Percentiles rank a stretch among this genome's conserved stretches.
These are phyloP conservation scores for Ceratina australensis DNA, from an alignment of 1,140 invertebrate genomes.

Conservation along the genomic window DNA sequence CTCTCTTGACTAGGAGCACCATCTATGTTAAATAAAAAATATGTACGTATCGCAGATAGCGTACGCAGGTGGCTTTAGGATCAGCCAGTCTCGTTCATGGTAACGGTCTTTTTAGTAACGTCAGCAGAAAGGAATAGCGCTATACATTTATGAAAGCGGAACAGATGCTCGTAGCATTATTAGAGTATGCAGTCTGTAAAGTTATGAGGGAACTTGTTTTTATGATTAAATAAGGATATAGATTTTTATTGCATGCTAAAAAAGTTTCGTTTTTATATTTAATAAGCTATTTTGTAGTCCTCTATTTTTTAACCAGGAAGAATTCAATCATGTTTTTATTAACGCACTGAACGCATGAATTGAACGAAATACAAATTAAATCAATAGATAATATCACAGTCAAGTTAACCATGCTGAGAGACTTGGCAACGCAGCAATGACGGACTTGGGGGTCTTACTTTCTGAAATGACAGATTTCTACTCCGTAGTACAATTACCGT, in stretches of 20 bases:
- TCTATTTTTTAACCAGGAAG: too few relatives aligned
- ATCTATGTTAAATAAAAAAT: constrained; percentile 1
- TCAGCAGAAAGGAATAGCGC: not conserved
- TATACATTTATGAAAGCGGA: not conserved
- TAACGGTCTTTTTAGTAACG: not conserved
- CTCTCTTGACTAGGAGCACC: not conserved
- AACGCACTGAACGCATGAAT: too few relatives aligned
- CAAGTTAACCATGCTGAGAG: too few relatives aligned
- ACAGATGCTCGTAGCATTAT: not conserved
- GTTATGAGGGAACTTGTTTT: not conserved
- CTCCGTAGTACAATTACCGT: too few relatives aligned
- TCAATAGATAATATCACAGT: too few relatives aligned
- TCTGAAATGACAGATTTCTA: too few relatives aligned
- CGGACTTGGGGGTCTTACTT: too few relatives aligned
- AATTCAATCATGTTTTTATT: too few relatives aligned
- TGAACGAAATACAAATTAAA: too few relatives aligned
- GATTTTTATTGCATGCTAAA: not conserved
- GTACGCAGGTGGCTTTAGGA: constrained; percentile 16
- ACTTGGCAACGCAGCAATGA: too few relatives aligned
- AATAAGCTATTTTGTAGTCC: too few relatives aligned
- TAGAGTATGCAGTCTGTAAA: not conserved
- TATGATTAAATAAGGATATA: not conserved
- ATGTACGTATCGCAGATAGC: not conserved
- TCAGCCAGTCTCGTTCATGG: not conserved
- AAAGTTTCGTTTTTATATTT: too few relatives aligned